These are phyloP conservation scores for Aegithalos caudatus DNA, from an alignment of 2,113 vertebrate genomes.

Conservation along the genomic window DNA sequence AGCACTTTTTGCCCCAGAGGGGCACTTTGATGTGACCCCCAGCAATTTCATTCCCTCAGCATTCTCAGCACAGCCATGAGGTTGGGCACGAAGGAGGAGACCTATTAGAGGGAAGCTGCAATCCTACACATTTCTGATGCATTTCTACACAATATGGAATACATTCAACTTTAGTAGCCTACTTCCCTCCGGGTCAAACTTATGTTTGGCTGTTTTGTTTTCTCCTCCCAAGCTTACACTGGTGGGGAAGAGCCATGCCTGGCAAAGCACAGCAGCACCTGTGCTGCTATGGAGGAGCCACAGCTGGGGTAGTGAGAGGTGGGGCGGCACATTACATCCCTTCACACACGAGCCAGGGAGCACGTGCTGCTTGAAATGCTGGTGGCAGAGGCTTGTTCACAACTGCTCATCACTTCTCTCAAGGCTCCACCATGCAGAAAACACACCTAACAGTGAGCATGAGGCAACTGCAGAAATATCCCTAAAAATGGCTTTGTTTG, in stretches of 20 bases:
- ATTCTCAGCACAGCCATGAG: not conserved
- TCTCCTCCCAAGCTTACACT: not conserved
- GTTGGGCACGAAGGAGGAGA: not conserved
- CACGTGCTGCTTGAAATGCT: rapidly evolving
- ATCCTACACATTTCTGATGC: not conserved
- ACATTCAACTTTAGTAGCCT: not conserved
- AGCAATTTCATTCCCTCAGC: not conserved
- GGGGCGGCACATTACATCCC: not conserved
- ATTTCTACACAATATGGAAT: not conserved
- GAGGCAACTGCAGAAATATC: not conserved
- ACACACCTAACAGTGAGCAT: not conserved
- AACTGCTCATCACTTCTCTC: not conserved
- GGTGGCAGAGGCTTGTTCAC: not conserved
- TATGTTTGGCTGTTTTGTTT: not conserved
- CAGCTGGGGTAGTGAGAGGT: rapidly evolving
- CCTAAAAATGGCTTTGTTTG: not conserved
- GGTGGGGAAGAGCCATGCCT: not conserved
- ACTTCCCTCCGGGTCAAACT: not conserved
- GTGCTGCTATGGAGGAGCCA: not conserved
- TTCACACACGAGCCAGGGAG: rapidly evolving
- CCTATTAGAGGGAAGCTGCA: not conserved
- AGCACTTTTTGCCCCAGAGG: rapidly evolving
- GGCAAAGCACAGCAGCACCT: not conserved
- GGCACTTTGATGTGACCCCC: not conserved
- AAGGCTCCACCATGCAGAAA: not conserved